Conservation (phyloP, 1,140 invertebrate species). For the Drosophila kanapiae region DNA sequence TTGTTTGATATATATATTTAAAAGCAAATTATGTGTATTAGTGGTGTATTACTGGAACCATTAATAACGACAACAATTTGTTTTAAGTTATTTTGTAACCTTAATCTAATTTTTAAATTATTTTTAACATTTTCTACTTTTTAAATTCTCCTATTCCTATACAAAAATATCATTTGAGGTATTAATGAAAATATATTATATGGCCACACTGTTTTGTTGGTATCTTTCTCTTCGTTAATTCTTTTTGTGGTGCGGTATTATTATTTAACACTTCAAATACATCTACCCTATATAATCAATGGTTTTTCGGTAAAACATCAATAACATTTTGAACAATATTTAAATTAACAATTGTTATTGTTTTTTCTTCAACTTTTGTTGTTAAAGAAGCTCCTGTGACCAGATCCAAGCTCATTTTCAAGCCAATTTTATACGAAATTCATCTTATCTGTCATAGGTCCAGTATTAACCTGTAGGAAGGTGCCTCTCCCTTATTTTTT, state of each 20-base stretch:
- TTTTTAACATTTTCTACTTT: background rate
- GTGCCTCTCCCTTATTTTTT: background rate
- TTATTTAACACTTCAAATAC: no score
- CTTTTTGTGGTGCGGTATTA: no score
- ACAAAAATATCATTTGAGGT: no score
- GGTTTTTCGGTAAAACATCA: background rate
- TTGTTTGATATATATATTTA: background rate
- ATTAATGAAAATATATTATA: no score
- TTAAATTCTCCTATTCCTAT: no score
- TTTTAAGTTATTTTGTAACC: background rate
- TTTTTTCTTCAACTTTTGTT: background rate
- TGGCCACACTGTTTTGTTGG: no score
- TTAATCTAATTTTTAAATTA: background rate
- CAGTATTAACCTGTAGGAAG: slow-evolving; percentile 7
- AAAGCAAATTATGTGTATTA: background rate
- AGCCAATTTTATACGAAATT: background rate
- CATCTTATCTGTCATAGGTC: slow-evolving; percentile 1
- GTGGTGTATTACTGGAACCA: no score
- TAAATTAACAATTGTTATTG: background rate
- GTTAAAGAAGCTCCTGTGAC: background rate
- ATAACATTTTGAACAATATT: background rate
- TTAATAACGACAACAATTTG: no score
- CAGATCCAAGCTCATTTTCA: background rate
- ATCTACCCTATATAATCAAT: background rate
- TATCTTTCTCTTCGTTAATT: no score